Evolutionary conservation across 2,113 vertebrate genomes (phyloP).

Genomic region (Ptilorrhoa leucosticta): DNA sequence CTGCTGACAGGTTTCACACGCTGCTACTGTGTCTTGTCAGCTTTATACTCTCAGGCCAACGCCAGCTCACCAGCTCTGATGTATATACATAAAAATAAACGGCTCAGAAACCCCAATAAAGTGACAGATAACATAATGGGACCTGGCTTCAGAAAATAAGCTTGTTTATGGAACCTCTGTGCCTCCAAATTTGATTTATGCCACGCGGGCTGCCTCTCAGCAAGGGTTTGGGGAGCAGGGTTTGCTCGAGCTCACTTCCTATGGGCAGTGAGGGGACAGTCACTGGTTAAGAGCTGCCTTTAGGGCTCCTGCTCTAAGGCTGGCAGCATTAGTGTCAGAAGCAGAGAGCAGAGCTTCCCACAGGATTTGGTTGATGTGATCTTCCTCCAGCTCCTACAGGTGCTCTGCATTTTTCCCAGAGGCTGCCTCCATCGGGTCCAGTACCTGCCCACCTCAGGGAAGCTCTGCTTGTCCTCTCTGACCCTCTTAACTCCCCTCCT

Average conservation of each 20-base stretch:
- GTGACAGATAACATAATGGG: conserved; percentile 61
- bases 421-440: not conserved
- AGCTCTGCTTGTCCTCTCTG: not conserved
- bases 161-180: conserved; percentile 51
- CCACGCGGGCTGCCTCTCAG: accelerated
- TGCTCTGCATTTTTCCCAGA: not conserved
- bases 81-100: conserved; percentile 73
- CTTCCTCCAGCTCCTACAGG: not conserved
- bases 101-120: conserved; percentile 64
- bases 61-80: conserved; percentile 35
- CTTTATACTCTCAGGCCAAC: conserved; percentile 65
- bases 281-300: not conserved
- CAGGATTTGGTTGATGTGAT: not conserved
- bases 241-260: accelerated
- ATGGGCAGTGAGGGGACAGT: accelerated
- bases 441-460: not conserved
- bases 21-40: conserved; percentile 69
- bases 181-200: conserved; percentile 38
- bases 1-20: conserved; percentile 71
- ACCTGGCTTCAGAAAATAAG: conserved; percentile 39
- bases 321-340: not conserved
- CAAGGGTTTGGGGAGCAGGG: not conserved
- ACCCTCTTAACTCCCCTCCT: not conserved
- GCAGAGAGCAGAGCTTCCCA: not conserved
- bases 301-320: not conserved